Evolutionary conservation across 1,140 invertebrate species (phyloP).

Genomic region (Caerostris darwini): DNA sequence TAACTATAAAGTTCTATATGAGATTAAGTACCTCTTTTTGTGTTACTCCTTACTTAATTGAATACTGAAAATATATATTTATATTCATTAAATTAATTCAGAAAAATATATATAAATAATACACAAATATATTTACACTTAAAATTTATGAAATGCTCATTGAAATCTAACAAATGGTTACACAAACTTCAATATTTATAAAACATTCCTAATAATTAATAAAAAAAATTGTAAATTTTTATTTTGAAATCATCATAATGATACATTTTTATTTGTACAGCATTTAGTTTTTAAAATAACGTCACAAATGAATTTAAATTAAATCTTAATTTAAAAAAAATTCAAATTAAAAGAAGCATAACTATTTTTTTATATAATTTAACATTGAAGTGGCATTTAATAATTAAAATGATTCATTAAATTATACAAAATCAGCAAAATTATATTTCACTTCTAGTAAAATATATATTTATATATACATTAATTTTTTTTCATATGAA

Average conservation of each 20-base stretch:
- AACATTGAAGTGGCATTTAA: too few relatives aligned
- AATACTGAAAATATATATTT: conserved; percentile 3
- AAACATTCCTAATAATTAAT: neutral
- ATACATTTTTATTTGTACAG: too few relatives aligned
- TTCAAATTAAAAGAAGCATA: too few relatives aligned
- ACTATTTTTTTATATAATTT: neutral
- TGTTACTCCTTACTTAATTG: neutral
- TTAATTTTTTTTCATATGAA: neutral
- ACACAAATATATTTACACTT: neutral
- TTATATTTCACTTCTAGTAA: neutral
- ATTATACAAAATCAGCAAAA: neutral
- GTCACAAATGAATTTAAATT: too few relatives aligned
- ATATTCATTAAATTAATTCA: neutral
- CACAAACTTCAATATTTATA: neutral
- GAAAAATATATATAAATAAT: neutral
- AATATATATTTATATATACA: conserved; percentile 12
- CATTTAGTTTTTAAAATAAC: too few relatives aligned
- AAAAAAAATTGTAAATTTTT: too few relatives aligned
- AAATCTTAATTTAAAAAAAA: too few relatives aligned
- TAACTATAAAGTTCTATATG: neutral
- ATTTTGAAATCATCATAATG: too few relatives aligned
- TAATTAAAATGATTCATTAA: neutral
- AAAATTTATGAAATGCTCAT: neutral
- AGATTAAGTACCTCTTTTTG: neutral
- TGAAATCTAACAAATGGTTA: neutral